A percentile compares a stretch with the other conserved stretches of the same genome.
Evolutionary conservation across 2,797 vertebrate genomes (phyloP).

Genomic region (Clamator glandarius): DNA sequence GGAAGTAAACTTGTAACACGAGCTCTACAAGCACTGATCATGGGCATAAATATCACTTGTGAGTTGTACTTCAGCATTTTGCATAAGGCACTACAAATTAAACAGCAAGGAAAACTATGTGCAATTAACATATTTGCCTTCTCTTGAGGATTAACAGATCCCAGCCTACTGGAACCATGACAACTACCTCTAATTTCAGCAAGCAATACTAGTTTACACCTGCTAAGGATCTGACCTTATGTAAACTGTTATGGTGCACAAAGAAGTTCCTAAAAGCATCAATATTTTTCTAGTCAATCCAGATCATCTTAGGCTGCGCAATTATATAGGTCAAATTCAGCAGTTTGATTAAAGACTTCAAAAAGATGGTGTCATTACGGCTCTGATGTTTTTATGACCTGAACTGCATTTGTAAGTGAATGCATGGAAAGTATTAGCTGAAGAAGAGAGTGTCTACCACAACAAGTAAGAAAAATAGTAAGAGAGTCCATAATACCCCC

Average conservation of each 20-base stretch:
- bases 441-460: conserved; percentile 30
- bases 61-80: neutral
- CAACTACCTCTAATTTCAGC: neutral
- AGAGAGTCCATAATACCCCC: neutral
- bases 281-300: conserved; percentile 23
- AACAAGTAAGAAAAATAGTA: conserved; percentile 13
- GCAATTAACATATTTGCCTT: neutral
- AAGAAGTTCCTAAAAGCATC: neutral
- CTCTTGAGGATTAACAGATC: neutral
- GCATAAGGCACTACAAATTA: neutral
- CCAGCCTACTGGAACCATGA: neutral
- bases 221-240: neutral
- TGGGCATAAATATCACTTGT: neutral
- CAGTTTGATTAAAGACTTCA: conserved; percentile 67
- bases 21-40: neutral
- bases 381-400: conserved; percentile 68
- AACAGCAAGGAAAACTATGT: neutral
- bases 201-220: neutral
- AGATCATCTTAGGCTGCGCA: conserved; percentile 54
- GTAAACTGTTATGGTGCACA: neutral
- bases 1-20: neutral
- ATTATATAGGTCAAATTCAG: conserved; percentile 66
- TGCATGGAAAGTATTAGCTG: conserved; percentile 45
- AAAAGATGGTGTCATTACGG: conserved; percentile 57
- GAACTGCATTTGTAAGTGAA: conserved; percentile 67